Percentiles rank a stretch among this genome's conserved stretches.
phyloP scores from a whole-genome alignment of 2,113 vertebrate genomes.

The Otis tarda region DNA sequence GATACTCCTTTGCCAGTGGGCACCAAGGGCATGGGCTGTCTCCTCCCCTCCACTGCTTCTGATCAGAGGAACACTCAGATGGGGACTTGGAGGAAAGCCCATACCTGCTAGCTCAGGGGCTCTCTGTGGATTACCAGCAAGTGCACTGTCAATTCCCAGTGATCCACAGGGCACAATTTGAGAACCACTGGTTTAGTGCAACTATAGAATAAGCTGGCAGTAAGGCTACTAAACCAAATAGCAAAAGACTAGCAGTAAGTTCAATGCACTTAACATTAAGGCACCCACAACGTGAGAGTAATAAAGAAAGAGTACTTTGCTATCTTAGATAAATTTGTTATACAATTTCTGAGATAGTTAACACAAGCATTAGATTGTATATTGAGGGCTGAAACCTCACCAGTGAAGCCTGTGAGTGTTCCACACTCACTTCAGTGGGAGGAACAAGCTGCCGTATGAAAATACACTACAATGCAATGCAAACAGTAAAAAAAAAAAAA shows the following conservation, averaged over 20 bases:
- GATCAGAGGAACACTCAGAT: not conserved
- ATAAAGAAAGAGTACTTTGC: not conserved
- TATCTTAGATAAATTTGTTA: not conserved
- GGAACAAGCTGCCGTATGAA: not conserved
- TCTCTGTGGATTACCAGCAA: conserved; percentile 4
- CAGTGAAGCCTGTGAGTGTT: not conserved
- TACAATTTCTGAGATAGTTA: not conserved
- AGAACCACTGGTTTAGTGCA: conserved; percentile 56
- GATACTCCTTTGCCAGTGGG: not conserved
- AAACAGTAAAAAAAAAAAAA: not conserved
- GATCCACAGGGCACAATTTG: conserved; percentile 23
- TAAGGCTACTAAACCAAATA: conserved; percentile 32
- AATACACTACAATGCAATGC: not conserved
- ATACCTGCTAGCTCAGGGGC: not conserved
- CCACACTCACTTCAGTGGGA: not conserved
- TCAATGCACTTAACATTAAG: conserved; percentile 9
- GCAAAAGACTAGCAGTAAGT: conserved; percentile 43
- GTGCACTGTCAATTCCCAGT: not conserved
- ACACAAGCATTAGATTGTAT: not conserved
- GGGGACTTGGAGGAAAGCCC: not conserved
- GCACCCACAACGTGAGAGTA: not conserved
- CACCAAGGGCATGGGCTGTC: not conserved
- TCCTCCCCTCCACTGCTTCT: not conserved
- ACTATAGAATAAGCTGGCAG: conserved; percentile 39
- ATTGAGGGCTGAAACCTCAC: not conserved